Evolutionary conservation across 1,140 invertebrate species (phyloP).

Genomic region (Notospermus geniculatus): DNA sequence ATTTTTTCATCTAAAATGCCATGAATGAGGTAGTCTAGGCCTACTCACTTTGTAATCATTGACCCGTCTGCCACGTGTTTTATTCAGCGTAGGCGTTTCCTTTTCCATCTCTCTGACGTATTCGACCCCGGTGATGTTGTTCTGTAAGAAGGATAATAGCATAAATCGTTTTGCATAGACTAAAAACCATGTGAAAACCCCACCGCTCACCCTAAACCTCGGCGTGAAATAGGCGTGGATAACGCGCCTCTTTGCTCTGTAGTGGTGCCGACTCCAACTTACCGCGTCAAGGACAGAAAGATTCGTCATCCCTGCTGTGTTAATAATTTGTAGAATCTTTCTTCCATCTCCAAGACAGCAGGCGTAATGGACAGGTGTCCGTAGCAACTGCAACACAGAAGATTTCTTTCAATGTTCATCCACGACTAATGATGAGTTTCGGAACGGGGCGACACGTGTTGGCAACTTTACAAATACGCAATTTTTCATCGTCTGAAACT

Average conservation of each 20-base stretch:
- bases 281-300: slow-evolving; percentile 6
- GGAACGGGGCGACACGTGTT: no score
- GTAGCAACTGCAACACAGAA: slow-evolving; percentile 5
- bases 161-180: not conserved
- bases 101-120: slow-evolving; percentile 12
- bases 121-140: slow-evolving; percentile 11
- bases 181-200: not conserved
- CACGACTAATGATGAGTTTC: no score
- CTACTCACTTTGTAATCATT: slow-evolving; percentile 14
- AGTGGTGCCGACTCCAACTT: no score
- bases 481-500: no score
- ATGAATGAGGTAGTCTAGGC: no score
- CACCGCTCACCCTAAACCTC: no score
- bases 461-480: no score
- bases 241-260: no score
- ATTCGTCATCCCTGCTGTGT: slow-evolving; percentile 7
- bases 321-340: slow-evolving; percentile 5
- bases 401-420: no score
- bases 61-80: slow-evolving; percentile 10
- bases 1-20: no score
- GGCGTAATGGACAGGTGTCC: slow-evolving; percentile 17
- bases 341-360: slow-evolving; percentile 12
- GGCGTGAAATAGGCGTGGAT: no score
- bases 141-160: slow-evolving; percentile 7
- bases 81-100: slow-evolving; percentile 5